Evolutionary conservation across 2,888 invertebrate genomes (phyloP), one percentile per base, ranked within the genome.

Genomic region (Stegana nigrithorax): DNA sequence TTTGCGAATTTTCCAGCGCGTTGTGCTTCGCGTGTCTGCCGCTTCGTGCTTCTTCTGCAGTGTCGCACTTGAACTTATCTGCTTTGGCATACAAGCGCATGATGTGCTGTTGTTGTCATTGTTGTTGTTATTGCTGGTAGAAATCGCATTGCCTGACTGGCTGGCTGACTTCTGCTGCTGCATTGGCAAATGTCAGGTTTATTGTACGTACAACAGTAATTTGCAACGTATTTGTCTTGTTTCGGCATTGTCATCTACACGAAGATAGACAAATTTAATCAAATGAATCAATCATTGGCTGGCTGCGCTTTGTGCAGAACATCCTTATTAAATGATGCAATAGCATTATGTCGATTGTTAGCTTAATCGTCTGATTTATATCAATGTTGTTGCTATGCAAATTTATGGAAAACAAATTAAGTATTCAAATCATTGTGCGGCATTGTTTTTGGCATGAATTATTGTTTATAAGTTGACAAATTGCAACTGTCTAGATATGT

Each of bases 401-500:
- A 5, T 29, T 29, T 1, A 19, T 10, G n/a, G 26, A 14, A 27
- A 53, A 14, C 27, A 53, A 29, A 53, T 27, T 53, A 10, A 32
- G 19, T 29, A 53, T 53, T 53, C 10, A 19, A 17, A 53, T 53
- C 29, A 53, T 53, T 10, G 5, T 7, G 12, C 29, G 51, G 4
- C 27, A 14, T 19, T 23, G 25, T 23, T 47, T 23, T 4, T 4
- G 7, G 23, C 23, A 47, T 21, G n/a, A 8, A 47, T 47, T 23
- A 47, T 47, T 19, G 21, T 47, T 23, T 47, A 47, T 47, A 23
- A 25, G 23, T 47, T 47, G 27, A 53, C 51, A 53, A 53, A 53
- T 53, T 19, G n/a, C 29, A 53, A n/a, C 1, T 17, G n/a, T n/a
- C n/a, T n/a, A n/a, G n/a, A n/a, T n/a, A n/a, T n/a, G n/a, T n/a